Evolutionary conservation across 2,888 invertebrate genomes (phyloP), one percentile per base, ranked within the genome.

Genomic region (Horisme vitalbata): DNA sequence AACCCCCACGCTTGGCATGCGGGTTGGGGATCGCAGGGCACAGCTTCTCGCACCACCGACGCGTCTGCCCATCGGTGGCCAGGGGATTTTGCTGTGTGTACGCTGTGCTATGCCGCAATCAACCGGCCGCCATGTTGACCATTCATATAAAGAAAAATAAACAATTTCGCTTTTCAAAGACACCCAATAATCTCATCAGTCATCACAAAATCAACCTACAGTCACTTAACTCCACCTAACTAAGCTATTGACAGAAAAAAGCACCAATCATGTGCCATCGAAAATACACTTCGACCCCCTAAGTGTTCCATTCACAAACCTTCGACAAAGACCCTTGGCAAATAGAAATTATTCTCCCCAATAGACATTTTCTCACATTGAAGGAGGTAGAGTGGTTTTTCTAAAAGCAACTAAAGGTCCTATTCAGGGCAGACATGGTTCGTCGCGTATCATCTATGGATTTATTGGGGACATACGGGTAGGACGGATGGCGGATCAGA

Each of bases 291-390:
- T 47, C 41, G 46, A 47, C 38, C 54, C 47, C 15, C 6, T 18
- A 32, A 54, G 50, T 47, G 49, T 45, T 28, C 49, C 27, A 45
- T 52, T 55, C 41, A 48, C 27, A 20, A 18, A 33, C 20, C 12
- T 11, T 30, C 28, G 49, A 71, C 74, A 75, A 78, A 78, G 67
- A 72, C 65, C 63, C 59, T 65, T 49, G 28, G 61, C 67, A 64
- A 75, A 72, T 63, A 69, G 68, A 68, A 80, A 83, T 82, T 79
- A 79, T 79, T 75, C 78, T 73, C 63, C 35, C 65, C 75, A 75
- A 81, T 80, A 76, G 79, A 80, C 52, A 79, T 79, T 81, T 78
- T 74, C 73, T 68, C 78, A 71, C 79, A 71, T 68, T 63, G 64
- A 71, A 72, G 68, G 65, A 66, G 65, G 66, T 72, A 60, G 71